phyloP scores from a whole-genome alignment of 92 coral and sea anemone species.

The Scolanthus callimorphus region DNA sequence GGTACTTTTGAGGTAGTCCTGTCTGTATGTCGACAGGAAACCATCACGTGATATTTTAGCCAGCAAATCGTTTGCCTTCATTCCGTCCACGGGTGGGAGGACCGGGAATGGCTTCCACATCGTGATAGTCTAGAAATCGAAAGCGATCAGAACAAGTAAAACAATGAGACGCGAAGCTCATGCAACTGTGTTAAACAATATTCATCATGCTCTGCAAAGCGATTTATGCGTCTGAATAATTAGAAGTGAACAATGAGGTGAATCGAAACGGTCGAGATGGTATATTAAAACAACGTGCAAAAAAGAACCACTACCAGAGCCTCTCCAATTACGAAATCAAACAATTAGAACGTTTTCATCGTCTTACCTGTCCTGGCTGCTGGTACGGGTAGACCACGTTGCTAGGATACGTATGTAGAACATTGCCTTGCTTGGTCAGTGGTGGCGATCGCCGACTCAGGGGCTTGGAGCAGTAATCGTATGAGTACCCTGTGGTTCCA shows the following conservation, averaged over 20 bases:
- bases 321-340: too few relatives aligned
- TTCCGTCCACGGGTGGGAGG: conserved; percentile 29
- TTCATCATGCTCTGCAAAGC: too few relatives aligned
- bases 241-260: too few relatives aligned
- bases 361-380: conserved; percentile 41
- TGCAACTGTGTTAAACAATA: too few relatives aligned
- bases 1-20: conserved; percentile 15
- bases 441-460: conserved; percentile 49
- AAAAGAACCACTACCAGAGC: too few relatives aligned
- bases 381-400: conserved; percentile 62
- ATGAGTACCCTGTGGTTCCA: conserved; percentile 42
- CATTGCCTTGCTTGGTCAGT: conserved; percentile 45
- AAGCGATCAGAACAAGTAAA: background rate
- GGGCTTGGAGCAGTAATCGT: conserved; percentile 43
- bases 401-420: conserved; percentile 55
- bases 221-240: too few relatives aligned
- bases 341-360: too few relatives aligned
- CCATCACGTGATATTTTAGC: conserved; percentile 26
- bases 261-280: too few relatives aligned
- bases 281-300: too few relatives aligned
- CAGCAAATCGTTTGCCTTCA: conserved; percentile 38
- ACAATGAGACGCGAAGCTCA: too few relatives aligned
- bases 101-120: conserved; percentile 77
- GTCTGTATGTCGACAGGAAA: conserved; percentile 51
- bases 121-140: conserved; percentile 35